Evolutionary conservation across 2,888 invertebrate species (phyloP), one percentile per base, ranked within the genome.

Genomic region (Phortica okadai): DNA sequence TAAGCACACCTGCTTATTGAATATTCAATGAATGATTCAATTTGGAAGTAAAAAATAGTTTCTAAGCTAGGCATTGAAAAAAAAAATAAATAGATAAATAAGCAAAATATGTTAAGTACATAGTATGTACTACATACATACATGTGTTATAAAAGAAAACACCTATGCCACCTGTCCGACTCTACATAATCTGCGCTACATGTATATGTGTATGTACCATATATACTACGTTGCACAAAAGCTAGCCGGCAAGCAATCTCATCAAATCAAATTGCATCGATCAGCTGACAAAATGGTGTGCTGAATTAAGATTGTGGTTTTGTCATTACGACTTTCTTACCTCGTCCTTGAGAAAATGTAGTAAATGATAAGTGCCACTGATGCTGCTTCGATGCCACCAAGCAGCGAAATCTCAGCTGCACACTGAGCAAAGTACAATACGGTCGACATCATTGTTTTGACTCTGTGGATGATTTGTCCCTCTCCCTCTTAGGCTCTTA

Each of bases 331-430:
- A 72, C 44, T 25, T 25, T 82, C 85, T 85, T 83, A 91, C 91
- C 91, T 90, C 78, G 91, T 91, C 82, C 90, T 91, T 58, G 90
- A 89, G 80, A 90, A 91, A 72, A 91, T 87, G 80, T 89, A 91
- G 82, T 91, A 91, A 33, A 91, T 83, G 78, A 91, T 85, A 59
- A 90, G 84, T 72, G 89, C 89, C 73, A 90, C 88, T 50, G 90
- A 91, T 78, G 89, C 88, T 74, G 88, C 88, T 84, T 91, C 91
- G 76, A 91, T 86, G 80, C 89, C 87, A 69, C 91, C 91, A 45
- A 91, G 81, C 80, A 91, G 76, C 14, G 90, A 90, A 74, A 90
- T 90, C 80, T 88, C 90, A 76, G 89, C 81, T 76, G 89, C 84
- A 76, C 88, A 87, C 79, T 90, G 90, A 79, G 83, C 82, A 83